phyloP scores from a whole-genome alignment of 2,888 invertebrate genomes.

The Thysanoteuthis rhombus region DNA sequence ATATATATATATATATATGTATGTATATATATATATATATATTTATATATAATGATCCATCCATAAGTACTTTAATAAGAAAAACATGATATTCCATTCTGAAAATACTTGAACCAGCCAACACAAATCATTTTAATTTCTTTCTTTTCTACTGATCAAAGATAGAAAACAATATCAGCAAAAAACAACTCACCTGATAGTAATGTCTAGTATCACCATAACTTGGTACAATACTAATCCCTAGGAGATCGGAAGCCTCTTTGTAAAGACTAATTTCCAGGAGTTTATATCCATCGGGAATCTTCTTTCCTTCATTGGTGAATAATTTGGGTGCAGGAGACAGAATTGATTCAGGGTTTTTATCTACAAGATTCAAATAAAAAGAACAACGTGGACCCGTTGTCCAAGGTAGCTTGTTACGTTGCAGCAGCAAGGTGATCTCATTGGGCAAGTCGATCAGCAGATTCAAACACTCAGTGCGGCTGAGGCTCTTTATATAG shows the following conservation, averaged over 20 bases:
- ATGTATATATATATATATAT: too few species aligned
- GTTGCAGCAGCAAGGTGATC: neutral
- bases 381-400: slow-evolving; percentile 24
- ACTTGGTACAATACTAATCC: slow-evolving; percentile 23
- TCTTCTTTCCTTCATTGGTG: slow-evolving; percentile 27
- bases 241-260: neutral
- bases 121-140: too few species aligned
- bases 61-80: too few species aligned
- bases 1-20: too few species aligned
- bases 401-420: neutral
- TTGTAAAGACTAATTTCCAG: slow-evolving; percentile 19
- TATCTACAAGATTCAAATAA: slow-evolving; percentile 1
- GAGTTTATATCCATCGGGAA: slow-evolving; percentile 22
- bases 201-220: neutral
- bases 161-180: neutral
- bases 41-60: too few species aligned
- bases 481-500: neutral
- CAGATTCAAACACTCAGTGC: neutral
- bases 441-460: neutral
- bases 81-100: too few species aligned
- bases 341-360: neutral
- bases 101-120: too few species aligned
- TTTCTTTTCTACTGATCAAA: too few species aligned
- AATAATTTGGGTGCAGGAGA: slow-evolving; percentile 20
- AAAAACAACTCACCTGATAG: neutral